Conservation (phyloP, 2,797 vertebrate genomes). For the Sebastes iracundus region DNA sequence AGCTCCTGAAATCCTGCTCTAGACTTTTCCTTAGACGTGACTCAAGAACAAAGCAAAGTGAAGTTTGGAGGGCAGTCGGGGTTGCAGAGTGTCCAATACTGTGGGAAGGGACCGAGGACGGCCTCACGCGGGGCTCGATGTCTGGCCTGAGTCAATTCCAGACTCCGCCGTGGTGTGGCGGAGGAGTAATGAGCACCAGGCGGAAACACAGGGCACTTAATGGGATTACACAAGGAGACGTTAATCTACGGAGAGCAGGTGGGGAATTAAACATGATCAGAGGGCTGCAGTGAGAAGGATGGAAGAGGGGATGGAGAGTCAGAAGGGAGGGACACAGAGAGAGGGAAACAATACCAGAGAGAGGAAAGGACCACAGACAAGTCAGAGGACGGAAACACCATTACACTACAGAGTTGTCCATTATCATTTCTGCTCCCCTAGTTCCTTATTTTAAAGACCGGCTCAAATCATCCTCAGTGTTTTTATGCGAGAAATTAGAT, state of each 20-base stretch:
- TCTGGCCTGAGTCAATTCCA: conserved; percentile 61
- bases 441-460: conserved; percentile 31
- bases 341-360: conserved; percentile 11
- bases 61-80: conserved; percentile 15
- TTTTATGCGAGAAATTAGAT: conserved; percentile 49
- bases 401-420: conserved; percentile 24
- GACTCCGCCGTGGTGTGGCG: conserved; percentile 36
- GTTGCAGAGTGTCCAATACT: not conserved
- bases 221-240: conserved; percentile 78
- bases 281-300: conserved; percentile 43
- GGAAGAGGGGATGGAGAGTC: conserved; percentile 26
- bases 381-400: conserved; percentile 34
- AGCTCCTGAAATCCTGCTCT: not conserved
- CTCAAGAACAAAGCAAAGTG: conserved; percentile 6
- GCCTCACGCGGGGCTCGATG: conserved; percentile 37
- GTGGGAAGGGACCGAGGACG: conserved; percentile 3
- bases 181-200: conserved; percentile 68
- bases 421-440: conserved; percentile 34
- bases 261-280: conserved; percentile 77
- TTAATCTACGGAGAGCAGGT: conserved; percentile 78
- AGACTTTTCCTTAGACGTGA: not conserved
- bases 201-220: conserved; percentile 72
- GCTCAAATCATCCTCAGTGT: conserved; percentile 43
- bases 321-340: conserved; percentile 6
- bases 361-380: conserved; percentile 18